phyloP scores from a whole-genome alignment of 2,888 invertebrate genomes.

The Chouioia cunea region DNA sequence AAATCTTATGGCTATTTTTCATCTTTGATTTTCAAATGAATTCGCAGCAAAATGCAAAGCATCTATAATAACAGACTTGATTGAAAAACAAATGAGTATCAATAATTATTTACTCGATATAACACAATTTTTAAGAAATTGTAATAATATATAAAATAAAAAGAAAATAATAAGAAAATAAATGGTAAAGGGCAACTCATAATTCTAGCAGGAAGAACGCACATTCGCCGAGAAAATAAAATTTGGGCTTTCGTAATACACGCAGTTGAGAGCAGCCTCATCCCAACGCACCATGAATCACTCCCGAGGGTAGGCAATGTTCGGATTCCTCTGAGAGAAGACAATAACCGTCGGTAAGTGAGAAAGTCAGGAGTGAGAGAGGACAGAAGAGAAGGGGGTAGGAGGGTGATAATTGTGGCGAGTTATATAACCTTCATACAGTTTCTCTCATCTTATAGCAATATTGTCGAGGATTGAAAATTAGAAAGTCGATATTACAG shows the following conservation, averaged over 20 bases:
- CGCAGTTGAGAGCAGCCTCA: slow-evolving; percentile 1
- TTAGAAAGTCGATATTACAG: slow-evolving; percentile 15
- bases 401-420: slow-evolving; percentile 45
- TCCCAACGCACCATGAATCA: slow-evolving; percentile 36
- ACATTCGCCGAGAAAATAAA: slow-evolving; percentile 29
- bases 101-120: too few relatives aligned
- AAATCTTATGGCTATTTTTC: too few relatives aligned
- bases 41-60: too few relatives aligned
- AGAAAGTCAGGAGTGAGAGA: slow-evolving; percentile 32
- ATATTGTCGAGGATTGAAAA: slow-evolving; percentile 18
- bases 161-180: too few relatives aligned
- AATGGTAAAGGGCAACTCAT: too few relatives aligned
- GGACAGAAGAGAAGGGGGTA: background rate
- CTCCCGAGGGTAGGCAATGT: slow-evolving; percentile 31
- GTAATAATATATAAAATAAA: too few relatives aligned
- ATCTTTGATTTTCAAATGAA: too few relatives aligned
- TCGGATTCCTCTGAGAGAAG: slow-evolving; percentile 38
- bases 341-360: slow-evolving; percentile 49
- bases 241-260: slow-evolving; percentile 9
- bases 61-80: too few relatives aligned
- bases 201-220: background rate
- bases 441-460: background rate
- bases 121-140: too few relatives aligned
- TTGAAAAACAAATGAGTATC: too few relatives aligned
- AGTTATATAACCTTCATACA: slow-evolving; percentile 47